Evolutionary conservation across 2,888 invertebrate species (phyloP), one percentile per base, ranked within the genome.

Genomic region (Biston stratarius): DNA sequence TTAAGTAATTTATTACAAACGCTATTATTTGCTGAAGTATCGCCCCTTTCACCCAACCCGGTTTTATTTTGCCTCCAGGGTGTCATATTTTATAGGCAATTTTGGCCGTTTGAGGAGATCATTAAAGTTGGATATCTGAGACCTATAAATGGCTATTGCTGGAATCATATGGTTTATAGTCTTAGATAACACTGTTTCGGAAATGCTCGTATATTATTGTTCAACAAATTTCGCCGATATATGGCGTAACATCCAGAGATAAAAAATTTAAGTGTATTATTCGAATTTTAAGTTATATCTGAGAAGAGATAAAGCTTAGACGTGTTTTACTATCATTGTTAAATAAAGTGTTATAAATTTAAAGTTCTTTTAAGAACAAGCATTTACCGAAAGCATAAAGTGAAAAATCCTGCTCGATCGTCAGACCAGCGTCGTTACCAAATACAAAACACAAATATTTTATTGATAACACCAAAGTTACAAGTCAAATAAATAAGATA

Each of bases 61-160:
- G 56, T 64, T 68, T 63, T 57, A 64, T 61, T 62, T 59, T 60
- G 58, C 51, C 56, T 24, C 48, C 61, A 67, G 69, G 70, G 78
- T 72, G 67, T 80, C 76, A 77, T 77, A 78, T 78, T 80, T 80
- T 77, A 80, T 77, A 70, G 74, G 76, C 76, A 73, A 75, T 80
- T 77, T 69, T 67, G 72, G 59, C 51, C 66, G 70, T 78, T 80
- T 74, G 75, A 77, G 69, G 69, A 36, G 64, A 70, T 66, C 73
- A 74, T 80, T 78, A 80, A 73, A 75, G 72, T 71, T 73, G 65
- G 74, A 72, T 77, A 75, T 71, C 72, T 69, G 65, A 73, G 70
- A 64, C 59, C 64, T 73, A 63, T 63, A 59, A 64, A 68, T 64
- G 58, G 53, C 44, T 49, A 64, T 59, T 64, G 44, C 51, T 10